Evolutionary conservation across 2,113 vertebrate genomes (phyloP).

Genomic region (Nerophis ophidion): DNA sequence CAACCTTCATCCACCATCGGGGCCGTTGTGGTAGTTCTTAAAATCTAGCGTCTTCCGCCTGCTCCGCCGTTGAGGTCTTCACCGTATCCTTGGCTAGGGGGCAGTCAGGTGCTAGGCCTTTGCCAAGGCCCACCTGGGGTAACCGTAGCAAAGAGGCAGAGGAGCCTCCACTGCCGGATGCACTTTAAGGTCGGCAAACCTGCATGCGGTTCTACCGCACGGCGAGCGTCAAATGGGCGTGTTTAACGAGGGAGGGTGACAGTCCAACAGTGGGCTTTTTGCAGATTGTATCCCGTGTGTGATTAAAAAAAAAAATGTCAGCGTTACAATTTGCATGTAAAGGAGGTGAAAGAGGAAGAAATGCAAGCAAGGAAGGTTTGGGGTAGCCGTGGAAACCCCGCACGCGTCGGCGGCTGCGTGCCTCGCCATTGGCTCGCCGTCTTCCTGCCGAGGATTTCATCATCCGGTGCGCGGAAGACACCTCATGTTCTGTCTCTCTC

Average conservation of each 20-base stretch:
- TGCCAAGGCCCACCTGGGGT: too few species aligned
- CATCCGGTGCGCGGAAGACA: slow-evolving; percentile 54
- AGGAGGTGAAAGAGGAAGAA: slow-evolving; percentile 21
- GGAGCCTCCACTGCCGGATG: too few species aligned
- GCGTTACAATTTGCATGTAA: not conserved
- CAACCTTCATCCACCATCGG: too few species aligned
- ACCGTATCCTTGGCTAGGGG: too few species aligned
- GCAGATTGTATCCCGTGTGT: slow-evolving; percentile 7
- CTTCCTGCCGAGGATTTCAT: slow-evolving; percentile 44
- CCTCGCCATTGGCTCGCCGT: slow-evolving; percentile 55
- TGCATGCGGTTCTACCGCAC: too few species aligned
- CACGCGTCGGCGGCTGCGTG: slow-evolving; percentile 25
- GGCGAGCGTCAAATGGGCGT: slow-evolving; percentile 26
- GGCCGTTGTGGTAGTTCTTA: too few species aligned
- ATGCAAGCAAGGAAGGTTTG: slow-evolving; percentile 33
- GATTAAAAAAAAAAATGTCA: not conserved
- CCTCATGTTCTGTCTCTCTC: slow-evolving; percentile 40
- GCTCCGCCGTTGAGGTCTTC: too few species aligned
- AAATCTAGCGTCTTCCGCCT: too few species aligned
- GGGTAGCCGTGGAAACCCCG: slow-evolving; percentile 69
- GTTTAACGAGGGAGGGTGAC: slow-evolving; percentile 15
- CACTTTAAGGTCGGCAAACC: too few species aligned
- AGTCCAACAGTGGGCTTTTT: slow-evolving; percentile 29
- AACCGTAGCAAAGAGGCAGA: too few species aligned
- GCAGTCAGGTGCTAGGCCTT: too few species aligned